Evolutionary conservation across 2,888 invertebrate species (phyloP), one percentile per base, ranked within the genome.

Genomic region (Nasonia oneida): DNA sequence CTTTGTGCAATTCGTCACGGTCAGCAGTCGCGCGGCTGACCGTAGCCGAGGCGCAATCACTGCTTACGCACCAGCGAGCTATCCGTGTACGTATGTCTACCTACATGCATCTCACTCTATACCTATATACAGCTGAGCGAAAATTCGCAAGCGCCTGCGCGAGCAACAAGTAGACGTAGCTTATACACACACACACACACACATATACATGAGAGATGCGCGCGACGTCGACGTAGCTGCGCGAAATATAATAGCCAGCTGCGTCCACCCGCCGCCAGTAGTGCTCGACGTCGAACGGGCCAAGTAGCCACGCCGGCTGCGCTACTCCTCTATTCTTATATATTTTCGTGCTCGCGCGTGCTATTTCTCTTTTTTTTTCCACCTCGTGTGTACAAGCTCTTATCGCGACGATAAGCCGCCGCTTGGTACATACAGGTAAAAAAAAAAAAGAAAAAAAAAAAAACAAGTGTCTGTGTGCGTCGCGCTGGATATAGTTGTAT

Each of bases 231-330:
- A 78, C 83, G 83, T 76, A 75, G 39, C 75, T 42, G 73, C 73
- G 33, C 67, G 67, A 67, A 29, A 61, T 61, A 64, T 73, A 77
- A 75, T 39, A 42, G 81, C 71, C 71, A 64, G 53, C 53, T 33
- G 39, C 81, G 77, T 85, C 77, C 71, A 29, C 82, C 15, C 70
- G 82, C 80, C 47, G 57, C 14, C 12, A 33, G 29, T 73, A 85
- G 85, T 85, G 85, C 71, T 61, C 85, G 85, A 82, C 85, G 85
- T 53, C 78, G 85, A 53, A 29, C 80, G 50, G 57, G 74, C 84
- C 61, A 64, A 73, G 57, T 61, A 61, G 84, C 37, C 75, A 64
- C 85, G 85, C 18, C 33, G 70, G 39, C 23, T 73, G 42, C 37
- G 33, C 39, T 76, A 18, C 14, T 5, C n/a, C 29, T 64, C 39